Evolutionary conservation across 2,888 invertebrate species (phyloP).

Genomic region (Tanytarsus gracilentus): DNA sequence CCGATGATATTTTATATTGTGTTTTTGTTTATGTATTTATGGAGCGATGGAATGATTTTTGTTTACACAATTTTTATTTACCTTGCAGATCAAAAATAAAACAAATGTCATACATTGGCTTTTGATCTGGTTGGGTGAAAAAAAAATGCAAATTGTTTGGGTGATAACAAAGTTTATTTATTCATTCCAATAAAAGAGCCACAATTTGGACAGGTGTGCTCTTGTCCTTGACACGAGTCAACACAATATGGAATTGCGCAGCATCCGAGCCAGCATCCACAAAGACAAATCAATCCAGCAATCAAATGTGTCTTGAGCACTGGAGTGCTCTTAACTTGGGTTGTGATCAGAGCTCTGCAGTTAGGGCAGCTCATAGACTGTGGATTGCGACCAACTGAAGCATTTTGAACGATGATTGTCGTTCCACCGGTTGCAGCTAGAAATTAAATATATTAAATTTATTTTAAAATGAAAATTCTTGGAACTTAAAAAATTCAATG

Average conservation of each 20-base stretch:
- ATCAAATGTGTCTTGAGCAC: constrained; percentile 48
- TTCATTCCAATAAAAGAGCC: constrained; percentile 42
- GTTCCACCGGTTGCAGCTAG: not conserved
- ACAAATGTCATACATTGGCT: no score
- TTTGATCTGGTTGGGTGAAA: not conserved
- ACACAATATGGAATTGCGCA: constrained; percentile 45
- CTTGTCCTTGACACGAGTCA: constrained; percentile 42
- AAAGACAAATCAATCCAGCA: constrained; percentile 41
- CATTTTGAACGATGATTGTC: not conserved
- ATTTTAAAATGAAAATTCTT: no score
- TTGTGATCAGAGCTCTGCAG: constrained; percentile 44
- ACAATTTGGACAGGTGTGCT: constrained; percentile 47
- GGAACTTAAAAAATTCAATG: no score
- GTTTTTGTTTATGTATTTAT: no score
- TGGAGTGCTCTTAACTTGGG: constrained; percentile 41
- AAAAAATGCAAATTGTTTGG: not conserved
- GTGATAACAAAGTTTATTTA: not conserved
- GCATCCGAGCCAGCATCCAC: constrained; percentile 46
- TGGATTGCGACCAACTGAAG: constrained; percentile 38
- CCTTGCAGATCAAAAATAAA: no score
- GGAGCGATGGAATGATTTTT: no score
- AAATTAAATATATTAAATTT: no score
- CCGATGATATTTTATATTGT: no score
- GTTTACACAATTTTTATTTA: no score
- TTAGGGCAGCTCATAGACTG: constrained; percentile 43